Evolutionary conservation across 2,113 vertebrate species (phyloP), one percentile per base, ranked within the genome.

Genomic region (Sylvia atricapilla): DNA sequence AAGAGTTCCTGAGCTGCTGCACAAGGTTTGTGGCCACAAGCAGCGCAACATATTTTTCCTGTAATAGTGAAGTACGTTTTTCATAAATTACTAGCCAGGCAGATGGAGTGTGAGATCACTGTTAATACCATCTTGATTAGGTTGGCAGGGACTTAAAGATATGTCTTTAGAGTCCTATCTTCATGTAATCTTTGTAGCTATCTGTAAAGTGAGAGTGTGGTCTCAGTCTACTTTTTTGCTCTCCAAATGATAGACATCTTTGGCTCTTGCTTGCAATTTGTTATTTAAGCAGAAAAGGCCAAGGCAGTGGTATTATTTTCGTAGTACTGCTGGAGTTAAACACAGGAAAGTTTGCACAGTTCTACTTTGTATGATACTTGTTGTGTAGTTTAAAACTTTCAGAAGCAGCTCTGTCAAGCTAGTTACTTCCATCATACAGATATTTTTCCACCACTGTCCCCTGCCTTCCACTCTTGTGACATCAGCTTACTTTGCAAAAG

Each of bases 51-150:
- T 94, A 96, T 97, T 97, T 97, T 97, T 94, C 91, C 94, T 97
- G 89, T 95, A 95, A 91, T 91, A 94, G 91, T 91, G 91, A 95
- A 95, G 96, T 96, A 94, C 77, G 2, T 91, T 96, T 94, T 95
- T 96, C 93, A 95, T 95, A 96, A 92, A 96, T 94, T 97, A 91
- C 95, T 97, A 96, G 93, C 95, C 95, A 95, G 96, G 95, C 96
- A 97, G 96, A 97, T 96, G 96, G 96, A 95, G 96, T 95, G 96
- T 97, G 96, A 97, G 96, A 97, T 97, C 95, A 97, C 93, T 97
- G 96, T 96, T 97, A 96, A 96, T 97, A 96, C 96, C 96, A 97
- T 97, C 96, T 96, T 97, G 96, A 97, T 96, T 96, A 96, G 96
- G 95, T 96, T 97, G 96, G 95, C 96, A 97, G 91, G 69, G 93